These are phyloP conservation scores for Ommatoiulus sabulosus DNA, from an alignment of 2,888 invertebrate species.

Conservation along the genomic window DNA sequence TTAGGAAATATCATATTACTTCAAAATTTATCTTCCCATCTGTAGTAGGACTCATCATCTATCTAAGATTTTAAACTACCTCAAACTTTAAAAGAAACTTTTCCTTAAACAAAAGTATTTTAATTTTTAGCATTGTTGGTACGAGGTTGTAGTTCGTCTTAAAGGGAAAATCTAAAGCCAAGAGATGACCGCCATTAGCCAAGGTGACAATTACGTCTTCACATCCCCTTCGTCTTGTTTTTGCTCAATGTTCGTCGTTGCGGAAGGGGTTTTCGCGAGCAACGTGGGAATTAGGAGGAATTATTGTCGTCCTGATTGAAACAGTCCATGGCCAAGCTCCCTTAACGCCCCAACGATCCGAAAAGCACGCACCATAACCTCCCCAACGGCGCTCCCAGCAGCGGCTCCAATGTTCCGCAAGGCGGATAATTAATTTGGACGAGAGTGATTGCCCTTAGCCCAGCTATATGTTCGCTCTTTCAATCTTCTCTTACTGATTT, in stretches of 20 bases:
- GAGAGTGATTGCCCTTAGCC: slow-evolving; percentile 45
- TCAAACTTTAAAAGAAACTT: too few species aligned
- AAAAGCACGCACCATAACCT: slow-evolving; percentile 36
- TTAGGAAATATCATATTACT: too few species aligned
- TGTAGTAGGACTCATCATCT: too few species aligned
- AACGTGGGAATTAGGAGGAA: slow-evolving; percentile 39
- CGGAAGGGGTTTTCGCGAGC: slow-evolving; percentile 5
- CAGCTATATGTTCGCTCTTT: background rate
- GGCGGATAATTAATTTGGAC: slow-evolving; percentile 49
- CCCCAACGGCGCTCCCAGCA: slow-evolving; percentile 40
- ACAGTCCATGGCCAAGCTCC: background rate
- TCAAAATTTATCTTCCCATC: too few species aligned
- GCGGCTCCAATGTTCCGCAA: slow-evolving; percentile 16
- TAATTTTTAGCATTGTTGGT: too few species aligned
- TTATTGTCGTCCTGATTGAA: slow-evolving; percentile 48
- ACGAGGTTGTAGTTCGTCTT: too few species aligned
- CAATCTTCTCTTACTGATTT: slow-evolving; percentile 45
- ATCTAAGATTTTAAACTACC: too few species aligned
- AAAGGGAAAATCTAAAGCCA: background rate
- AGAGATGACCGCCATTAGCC: slow-evolving; percentile 10
- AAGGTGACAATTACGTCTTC: slow-evolving; percentile 13
- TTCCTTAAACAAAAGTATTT: too few species aligned
- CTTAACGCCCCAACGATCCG: background rate
- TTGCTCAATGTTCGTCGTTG: background rate
- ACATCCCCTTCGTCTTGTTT: background rate